These are phyloP conservation scores for Chionodraco myersi DNA, from an alignment of 2,113 vertebrate species.

Conservation along the genomic window DNA sequence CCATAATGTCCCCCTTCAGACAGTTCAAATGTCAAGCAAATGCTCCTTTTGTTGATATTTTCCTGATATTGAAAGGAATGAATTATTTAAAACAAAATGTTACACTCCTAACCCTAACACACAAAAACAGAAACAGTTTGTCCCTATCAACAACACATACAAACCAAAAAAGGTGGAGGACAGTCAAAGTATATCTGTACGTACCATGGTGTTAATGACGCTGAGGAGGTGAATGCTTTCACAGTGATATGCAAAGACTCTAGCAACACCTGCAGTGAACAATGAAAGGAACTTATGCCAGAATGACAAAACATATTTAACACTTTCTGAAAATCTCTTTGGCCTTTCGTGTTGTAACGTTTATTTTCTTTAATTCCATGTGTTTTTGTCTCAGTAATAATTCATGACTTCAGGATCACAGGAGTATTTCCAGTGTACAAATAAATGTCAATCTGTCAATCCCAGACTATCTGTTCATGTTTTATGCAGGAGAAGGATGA, in stretches of 20 bases:
- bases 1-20: conserved; percentile 82
- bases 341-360: background rate
- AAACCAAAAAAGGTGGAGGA: background rate
- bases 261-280: conserved; percentile 83
- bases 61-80: conserved; percentile 73
- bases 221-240: conserved; percentile 82
- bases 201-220: conserved; percentile 86
- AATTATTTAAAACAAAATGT: background rate
- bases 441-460: background rate
- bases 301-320: background rate
- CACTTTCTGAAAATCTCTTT: background rate
- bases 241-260: conserved; percentile 83
- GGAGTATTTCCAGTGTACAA: background rate
- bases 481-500: background rate
- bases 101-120: background rate
- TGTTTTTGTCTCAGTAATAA: background rate
- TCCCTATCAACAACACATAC: background rate
- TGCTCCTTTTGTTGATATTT: conserved; percentile 83
- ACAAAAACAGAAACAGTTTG: background rate
- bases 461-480: background rate
- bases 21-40: conserved; percentile 82
- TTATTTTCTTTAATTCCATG: background rate
- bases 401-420: background rate
- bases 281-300: conserved; percentile 21
- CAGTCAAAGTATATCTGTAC: conserved; percentile 47